Evolutionary conservation across 2,888 invertebrate genomes (phyloP), one percentile per base, ranked within the genome.

Genomic region (Andricus curvator): DNA sequence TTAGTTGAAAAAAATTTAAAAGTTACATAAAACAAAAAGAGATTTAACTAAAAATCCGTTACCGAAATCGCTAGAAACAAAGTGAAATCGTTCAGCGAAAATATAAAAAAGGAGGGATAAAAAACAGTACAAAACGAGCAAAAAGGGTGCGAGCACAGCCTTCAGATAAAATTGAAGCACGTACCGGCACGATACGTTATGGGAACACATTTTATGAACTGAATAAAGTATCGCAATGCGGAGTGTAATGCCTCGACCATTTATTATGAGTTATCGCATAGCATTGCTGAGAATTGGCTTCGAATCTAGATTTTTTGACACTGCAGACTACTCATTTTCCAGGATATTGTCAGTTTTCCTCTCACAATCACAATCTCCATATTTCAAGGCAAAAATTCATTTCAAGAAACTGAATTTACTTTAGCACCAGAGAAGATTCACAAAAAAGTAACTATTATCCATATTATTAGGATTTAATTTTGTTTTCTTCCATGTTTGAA

Each of bases 161-260:
- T 81, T 86, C 85, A 84, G 87, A 88, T 89, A 88, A 89, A 90
- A 90, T 90, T 88, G 89, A 89, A 89, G 88, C 90, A 90, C 90
- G 90, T 90, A 88, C 81, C 83, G 85, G 83, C 81, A 85, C 87
- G 88, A 90, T 89, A 88, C 88, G 87, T 90, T 90, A 89, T 87
- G 85, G 88, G 88, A 88, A 88, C 87, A 88, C 89, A 89, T 89
- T 90, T 90, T 89, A 89, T 90, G 89, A 90, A 90, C 89, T 89
- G 90, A 89, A 90, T 90, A 89, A 90, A 90, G 88, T 90, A 90
- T 89, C 87, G 88, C 87, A 78, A 87, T 86, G 83, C 84, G 78
- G 83, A 83, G 85, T 86, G 89, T 89, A 90, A 88, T 88, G 83
- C 88, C 86, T 81, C 80, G 85, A 86, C 86, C 87, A 88, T 89